These are phyloP conservation scores for Malurus elegans DNA, from an alignment of 2,113 vertebrate genomes.

Conservation along the genomic window DNA sequence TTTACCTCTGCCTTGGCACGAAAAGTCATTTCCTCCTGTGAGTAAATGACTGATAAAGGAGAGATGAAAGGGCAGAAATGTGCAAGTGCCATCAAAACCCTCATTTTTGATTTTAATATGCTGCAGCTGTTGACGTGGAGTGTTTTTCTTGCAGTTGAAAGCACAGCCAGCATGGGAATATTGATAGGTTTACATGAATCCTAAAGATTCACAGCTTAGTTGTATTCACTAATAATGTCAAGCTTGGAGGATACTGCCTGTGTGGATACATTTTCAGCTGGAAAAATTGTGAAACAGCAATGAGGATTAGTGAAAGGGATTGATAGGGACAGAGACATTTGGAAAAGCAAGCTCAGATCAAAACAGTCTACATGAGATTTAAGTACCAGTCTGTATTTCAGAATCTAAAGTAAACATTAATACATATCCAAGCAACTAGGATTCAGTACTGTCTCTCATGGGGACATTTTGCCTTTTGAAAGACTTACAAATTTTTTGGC, in stretches of 20 bases:
- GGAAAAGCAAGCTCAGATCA: not conserved
- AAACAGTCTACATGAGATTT: not conserved
- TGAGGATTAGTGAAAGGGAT: not conserved
- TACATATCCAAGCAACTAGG: not conserved
- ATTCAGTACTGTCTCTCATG: not conserved
- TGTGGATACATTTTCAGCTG: not conserved
- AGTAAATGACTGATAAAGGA: slow-evolving; percentile 14
- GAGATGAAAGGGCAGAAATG: slow-evolving; percentile 34
- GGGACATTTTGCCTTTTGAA: not conserved
- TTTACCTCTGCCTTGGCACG: slow-evolving; percentile 37
- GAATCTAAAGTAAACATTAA: not conserved
- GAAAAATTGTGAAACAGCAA: not conserved
- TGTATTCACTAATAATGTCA: not conserved
- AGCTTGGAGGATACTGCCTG: not conserved
- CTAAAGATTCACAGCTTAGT: not conserved
- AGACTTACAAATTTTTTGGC: not conserved
- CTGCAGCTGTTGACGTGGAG: not conserved
- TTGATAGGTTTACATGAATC: slow-evolving; percentile 22
- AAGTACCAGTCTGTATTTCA: not conserved
- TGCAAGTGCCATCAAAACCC: not conserved
- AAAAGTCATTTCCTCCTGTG: slow-evolving; percentile 30
- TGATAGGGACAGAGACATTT: not conserved
- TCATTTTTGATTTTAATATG: slow-evolving; percentile 23
- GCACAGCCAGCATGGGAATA: not conserved
- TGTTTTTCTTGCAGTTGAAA: not conserved